Evolutionary conservation across 1,140 invertebrate species (phyloP).

Genomic region (Apocrypta bakeri): DNA sequence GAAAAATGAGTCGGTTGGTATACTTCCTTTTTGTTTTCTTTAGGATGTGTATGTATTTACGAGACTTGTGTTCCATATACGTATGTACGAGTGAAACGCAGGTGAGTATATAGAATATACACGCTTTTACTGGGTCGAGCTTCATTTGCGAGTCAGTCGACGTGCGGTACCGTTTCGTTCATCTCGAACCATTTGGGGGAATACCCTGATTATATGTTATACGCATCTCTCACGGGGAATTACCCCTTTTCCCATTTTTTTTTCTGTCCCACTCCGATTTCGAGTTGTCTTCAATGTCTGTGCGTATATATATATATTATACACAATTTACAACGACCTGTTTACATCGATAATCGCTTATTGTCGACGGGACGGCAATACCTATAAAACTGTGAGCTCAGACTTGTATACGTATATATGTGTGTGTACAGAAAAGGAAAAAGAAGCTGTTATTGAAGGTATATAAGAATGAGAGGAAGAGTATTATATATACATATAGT

Average conservation of each 20-base stretch:
- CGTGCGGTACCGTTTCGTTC: not conserved
- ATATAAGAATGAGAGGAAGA: too few relatives aligned
- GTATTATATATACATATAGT: too few relatives aligned
- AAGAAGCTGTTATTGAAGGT: too few relatives aligned
- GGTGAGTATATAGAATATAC: too few relatives aligned
- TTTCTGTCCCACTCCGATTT: not conserved
- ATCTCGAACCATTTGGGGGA: not conserved
- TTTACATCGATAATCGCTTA: not conserved
- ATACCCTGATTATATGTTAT: not conserved
- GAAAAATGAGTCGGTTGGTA: not conserved
- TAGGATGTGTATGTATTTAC: too few relatives aligned
- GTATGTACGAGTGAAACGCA: not conserved
- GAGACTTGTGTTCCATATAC: not conserved
- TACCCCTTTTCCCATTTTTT: not conserved
- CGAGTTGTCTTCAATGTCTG: too few relatives aligned
- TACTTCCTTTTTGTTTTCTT: not conserved
- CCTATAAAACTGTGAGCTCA: not conserved
- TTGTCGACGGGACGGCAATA: not conserved
- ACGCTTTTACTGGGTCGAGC: not conserved
- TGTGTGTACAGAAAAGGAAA: not conserved
- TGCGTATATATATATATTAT: too few relatives aligned
- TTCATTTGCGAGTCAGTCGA: conserved; percentile 6
- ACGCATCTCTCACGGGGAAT: not conserved
- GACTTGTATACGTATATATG: not conserved
- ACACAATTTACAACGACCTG: too few relatives aligned